These are phyloP conservation scores for Monopis laevigella DNA, from an alignment of 2,888 invertebrate species.

Conservation along the genomic window DNA sequence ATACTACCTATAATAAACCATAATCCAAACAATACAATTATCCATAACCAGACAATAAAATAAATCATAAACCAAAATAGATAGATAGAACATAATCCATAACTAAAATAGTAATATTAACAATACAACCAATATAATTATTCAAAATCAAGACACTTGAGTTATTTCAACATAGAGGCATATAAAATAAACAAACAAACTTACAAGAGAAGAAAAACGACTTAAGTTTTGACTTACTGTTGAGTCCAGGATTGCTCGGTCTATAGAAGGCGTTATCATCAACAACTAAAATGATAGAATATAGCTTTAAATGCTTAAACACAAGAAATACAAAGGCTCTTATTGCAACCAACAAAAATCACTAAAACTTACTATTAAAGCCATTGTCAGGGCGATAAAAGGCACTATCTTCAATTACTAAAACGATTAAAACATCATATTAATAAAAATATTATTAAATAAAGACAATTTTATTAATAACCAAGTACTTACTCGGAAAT, in stretches of 20 bases:
- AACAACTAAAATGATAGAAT: conserved; percentile 7
- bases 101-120: too few species aligned
- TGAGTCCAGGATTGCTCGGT: conserved; percentile 3
- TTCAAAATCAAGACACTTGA: neutral
- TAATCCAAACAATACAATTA: too few species aligned
- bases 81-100: too few species aligned
- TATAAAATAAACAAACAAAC: neutral
- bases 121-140: neutral
- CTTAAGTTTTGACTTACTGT: conserved; percentile 9
- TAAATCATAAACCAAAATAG: too few species aligned
- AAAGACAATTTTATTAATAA: too few species aligned
- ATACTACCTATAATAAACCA: too few species aligned
- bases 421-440: conserved; percentile 1
- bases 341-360: too few species aligned
- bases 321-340: too few species aligned
- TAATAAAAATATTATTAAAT: conserved; percentile 4
- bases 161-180: neutral
- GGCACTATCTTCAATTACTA: conserved; percentile 7
- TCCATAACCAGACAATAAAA: too few species aligned
- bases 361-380: conserved; percentile 4
- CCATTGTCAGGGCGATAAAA: conserved; percentile 7
- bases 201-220: neutral
- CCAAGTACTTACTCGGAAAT: conserved; percentile 2
- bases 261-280: conserved; percentile 6
- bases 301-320: neutral